Conservation (phyloP, 2,888 invertebrate species). For the Cataglyphis cursor region DNA sequence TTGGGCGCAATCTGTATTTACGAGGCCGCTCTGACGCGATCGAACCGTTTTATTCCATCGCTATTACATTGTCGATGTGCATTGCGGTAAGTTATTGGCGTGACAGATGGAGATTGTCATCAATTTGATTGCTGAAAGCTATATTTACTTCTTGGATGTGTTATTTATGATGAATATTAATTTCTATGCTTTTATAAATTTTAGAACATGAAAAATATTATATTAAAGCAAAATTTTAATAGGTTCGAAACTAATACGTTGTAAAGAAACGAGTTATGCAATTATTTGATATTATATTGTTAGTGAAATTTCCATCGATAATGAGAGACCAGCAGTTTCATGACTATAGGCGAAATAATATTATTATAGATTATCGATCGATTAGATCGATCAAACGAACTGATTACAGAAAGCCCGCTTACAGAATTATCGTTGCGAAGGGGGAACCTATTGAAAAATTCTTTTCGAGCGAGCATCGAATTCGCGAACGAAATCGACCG, state of each 20-base stretch:
- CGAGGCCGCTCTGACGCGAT: constrained; percentile 16
- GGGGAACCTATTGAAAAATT: constrained; percentile 42
- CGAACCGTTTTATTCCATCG: constrained; percentile 35
- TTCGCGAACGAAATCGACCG: constrained; percentile 43
- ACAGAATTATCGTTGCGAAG: constrained; percentile 22
- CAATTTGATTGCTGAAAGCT: neutral
- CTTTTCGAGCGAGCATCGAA: constrained; percentile 49
- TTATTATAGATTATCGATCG: constrained; percentile 17
- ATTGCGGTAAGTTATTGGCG: constrained; percentile 17
- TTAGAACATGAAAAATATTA: neutral
- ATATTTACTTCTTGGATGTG: neutral
- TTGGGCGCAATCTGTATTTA: constrained; percentile 41
- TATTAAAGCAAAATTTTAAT: neutral
- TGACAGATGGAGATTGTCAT: constrained; percentile 19
- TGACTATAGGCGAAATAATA: neutral
- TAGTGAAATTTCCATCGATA: constrained; percentile 12
- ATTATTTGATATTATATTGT: constrained; percentile 27
- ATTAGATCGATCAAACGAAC: neutral
- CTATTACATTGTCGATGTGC: constrained; percentile 23
- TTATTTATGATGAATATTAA: neutral
- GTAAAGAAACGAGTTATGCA: neutral
- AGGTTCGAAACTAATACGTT: neutral
- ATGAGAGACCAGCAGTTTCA: constrained; percentile 30
- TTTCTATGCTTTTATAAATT: neutral
- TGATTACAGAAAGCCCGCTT: neutral